These are phyloP conservation scores for Hypanus sabinus DNA, from an alignment of 2,113 vertebrate species.

Conservation along the genomic window DNA sequence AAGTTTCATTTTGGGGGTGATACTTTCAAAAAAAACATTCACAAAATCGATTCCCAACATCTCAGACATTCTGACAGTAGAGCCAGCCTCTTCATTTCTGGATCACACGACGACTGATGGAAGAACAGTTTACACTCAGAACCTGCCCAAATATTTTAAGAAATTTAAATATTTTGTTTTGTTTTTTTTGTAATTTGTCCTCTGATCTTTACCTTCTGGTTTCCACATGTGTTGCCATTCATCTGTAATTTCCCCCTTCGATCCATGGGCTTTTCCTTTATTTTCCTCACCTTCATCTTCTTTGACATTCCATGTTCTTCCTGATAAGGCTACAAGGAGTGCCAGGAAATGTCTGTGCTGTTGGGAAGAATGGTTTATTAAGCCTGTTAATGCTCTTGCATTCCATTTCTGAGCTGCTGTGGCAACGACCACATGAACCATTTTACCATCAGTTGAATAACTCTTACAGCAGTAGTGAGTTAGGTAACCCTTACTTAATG, in stretches of 20 bases:
- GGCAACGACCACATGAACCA: too few relatives aligned
- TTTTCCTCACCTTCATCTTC: not conserved
- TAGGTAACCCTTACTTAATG: too few relatives aligned
- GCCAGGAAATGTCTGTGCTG: not conserved
- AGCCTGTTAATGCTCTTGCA: not conserved
- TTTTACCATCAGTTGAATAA: not conserved
- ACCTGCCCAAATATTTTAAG: not conserved
- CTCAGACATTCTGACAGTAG: not conserved
- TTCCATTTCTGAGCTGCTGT: not conserved
- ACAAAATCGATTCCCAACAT: not conserved
- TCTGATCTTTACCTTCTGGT: not conserved
- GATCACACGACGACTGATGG: not conserved
- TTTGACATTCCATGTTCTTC: constrained; percentile 21
- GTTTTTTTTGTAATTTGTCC: not conserved
- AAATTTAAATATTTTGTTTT: not conserved
- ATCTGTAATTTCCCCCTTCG: not conserved
- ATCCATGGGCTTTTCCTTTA: not conserved
- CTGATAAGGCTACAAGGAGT: not conserved
- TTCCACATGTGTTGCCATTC: not conserved
- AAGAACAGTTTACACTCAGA: not conserved
- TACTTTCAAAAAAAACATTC: not conserved
- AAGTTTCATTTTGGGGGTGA: not conserved
- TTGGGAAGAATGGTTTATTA: not conserved
- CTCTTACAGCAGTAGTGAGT: too few relatives aligned
- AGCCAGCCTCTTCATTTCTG: not conserved